Conservation (phyloP, 2,888 invertebrate species). For the Drosophila fungiperda region DNA sequence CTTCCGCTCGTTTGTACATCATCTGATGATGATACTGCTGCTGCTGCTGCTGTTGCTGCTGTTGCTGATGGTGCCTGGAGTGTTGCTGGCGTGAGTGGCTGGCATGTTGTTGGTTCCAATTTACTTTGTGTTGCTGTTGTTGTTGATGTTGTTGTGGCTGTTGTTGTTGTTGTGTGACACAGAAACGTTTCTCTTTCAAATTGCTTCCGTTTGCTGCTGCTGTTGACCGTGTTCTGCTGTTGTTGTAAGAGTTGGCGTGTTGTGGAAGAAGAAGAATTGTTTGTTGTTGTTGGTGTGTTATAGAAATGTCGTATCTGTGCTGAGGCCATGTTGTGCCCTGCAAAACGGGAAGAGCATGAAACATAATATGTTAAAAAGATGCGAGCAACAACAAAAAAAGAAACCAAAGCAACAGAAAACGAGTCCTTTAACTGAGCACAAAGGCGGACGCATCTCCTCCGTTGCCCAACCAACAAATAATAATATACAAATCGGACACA, state of each 20-base stretch:
- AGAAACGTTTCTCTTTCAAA: slow-evolving; percentile 69
- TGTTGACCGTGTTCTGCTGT: slow-evolving; percentile 56
- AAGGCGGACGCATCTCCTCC: slow-evolving; percentile 4
- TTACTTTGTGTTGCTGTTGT: slow-evolving; percentile 42
- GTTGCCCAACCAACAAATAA: slow-evolving; percentile 13
- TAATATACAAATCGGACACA: slow-evolving; percentile 12
- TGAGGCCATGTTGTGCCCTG: slow-evolving; percentile 86
- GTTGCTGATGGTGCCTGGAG: slow-evolving; percentile 32
- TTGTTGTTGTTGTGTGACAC: slow-evolving; percentile 56
- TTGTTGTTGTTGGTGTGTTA: slow-evolving; percentile 80
- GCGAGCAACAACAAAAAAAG: slow-evolving; percentile 16
- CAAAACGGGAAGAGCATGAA: slow-evolving; percentile 51
- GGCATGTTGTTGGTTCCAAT: slow-evolving; percentile 54
- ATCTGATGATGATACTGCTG: slow-evolving; percentile 56
- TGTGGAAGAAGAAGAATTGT: slow-evolving; percentile 66
- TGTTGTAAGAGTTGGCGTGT: slow-evolving; percentile 76
- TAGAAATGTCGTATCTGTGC: slow-evolving; percentile 85
- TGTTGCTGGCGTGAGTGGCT: slow-evolving; percentile 31
- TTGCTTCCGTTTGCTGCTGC: slow-evolving; percentile 74
- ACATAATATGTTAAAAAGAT: slow-evolving; percentile 52
- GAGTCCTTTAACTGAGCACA: slow-evolving; percentile 22
- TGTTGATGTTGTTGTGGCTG: slow-evolving; percentile 53
- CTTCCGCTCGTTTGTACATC: slow-evolving; percentile 63
- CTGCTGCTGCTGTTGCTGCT: slow-evolving; percentile 22
- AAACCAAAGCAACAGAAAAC: not conserved